phyloP scores from a whole-genome alignment of 1,140 invertebrate genomes.

The Pseudachorutes palmiensis region DNA sequence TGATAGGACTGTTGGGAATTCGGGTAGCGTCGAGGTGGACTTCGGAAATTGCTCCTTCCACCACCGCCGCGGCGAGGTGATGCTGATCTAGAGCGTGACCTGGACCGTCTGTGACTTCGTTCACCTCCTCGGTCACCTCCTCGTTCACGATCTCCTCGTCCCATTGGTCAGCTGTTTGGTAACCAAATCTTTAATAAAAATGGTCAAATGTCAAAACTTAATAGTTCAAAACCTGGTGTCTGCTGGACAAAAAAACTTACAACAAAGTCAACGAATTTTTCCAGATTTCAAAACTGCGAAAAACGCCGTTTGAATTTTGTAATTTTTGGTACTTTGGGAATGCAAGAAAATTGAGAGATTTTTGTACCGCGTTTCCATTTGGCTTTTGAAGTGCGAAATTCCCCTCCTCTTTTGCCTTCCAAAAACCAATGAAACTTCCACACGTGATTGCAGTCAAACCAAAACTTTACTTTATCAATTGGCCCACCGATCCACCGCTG shows the following conservation, averaged over 20 bases:
- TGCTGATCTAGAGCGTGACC: neutral
- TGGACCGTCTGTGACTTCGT: neutral
- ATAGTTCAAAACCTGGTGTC: too few species aligned
- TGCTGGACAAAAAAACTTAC: too few species aligned
- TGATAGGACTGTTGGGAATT: neutral
- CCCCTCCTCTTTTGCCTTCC: neutral
- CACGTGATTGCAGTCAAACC: neutral
- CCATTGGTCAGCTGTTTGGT: too few species aligned
- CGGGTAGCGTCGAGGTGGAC: neutral
- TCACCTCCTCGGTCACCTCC: too few species aligned
- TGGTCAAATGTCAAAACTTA: neutral
- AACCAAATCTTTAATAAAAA: neutral
- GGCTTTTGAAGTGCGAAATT: neutral
- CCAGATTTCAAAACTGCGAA: too few species aligned
- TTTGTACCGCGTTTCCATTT: too few species aligned
- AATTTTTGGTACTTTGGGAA: too few species aligned
- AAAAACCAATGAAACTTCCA: constrained; percentile 11
- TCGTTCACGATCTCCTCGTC: neutral
- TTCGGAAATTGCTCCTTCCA: neutral
- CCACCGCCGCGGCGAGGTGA: neutral
- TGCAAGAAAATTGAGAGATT: too few species aligned
- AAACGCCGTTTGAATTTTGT: too few species aligned
- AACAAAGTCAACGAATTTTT: too few species aligned
- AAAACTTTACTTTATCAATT: neutral
- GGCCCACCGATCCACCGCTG: neutral